Percentiles rank a stretch among this genome's conserved stretches.
These are phyloP conservation scores for Drosophila paramelanica DNA, from an alignment of 2,888 invertebrate genomes.

Conservation along the genomic window DNA sequence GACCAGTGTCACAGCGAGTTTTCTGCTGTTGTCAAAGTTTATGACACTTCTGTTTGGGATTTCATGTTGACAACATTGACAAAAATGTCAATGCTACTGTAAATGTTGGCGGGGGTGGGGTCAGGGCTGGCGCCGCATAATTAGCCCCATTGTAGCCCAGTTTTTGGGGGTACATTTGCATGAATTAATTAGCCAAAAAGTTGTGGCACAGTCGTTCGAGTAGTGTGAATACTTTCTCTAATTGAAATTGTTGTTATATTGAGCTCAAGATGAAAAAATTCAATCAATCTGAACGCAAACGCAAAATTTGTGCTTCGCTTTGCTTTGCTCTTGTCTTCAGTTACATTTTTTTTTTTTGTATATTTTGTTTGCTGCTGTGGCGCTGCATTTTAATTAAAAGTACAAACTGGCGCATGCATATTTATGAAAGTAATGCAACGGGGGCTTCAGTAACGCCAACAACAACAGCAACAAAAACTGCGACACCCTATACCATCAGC, in stretches of 20 bases:
- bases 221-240: constrained; percentile 62
- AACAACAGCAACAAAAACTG: constrained; percentile 9
- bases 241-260: constrained; percentile 62
- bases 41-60: constrained; percentile 73
- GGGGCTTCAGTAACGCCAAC: constrained; percentile 25
- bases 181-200: constrained; percentile 81
- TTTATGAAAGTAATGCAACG: constrained; percentile 73
- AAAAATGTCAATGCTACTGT: constrained; percentile 68
- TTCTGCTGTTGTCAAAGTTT: constrained; percentile 69
- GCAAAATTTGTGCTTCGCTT: constrained; percentile 51
- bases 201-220: constrained; percentile 39
- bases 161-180: constrained; percentile 70
- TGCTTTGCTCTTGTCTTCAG: constrained; percentile 23
- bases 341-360: constrained; percentile 15
- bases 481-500: constrained; percentile 23
- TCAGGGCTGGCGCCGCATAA: constrained; percentile 61
- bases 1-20: constrained; percentile 27
- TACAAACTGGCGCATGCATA: constrained; percentile 75
- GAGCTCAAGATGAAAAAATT: constrained; percentile 40
- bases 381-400: constrained; percentile 78
- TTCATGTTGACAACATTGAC: constrained; percentile 78
- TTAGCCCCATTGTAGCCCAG: constrained; percentile 59
- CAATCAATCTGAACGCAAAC: constrained; percentile 69
- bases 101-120: constrained; percentile 14
- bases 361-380: constrained; percentile 23